Conservation (phyloP, 1,140 invertebrate species). For the Cryptotermes secundus region DNA sequence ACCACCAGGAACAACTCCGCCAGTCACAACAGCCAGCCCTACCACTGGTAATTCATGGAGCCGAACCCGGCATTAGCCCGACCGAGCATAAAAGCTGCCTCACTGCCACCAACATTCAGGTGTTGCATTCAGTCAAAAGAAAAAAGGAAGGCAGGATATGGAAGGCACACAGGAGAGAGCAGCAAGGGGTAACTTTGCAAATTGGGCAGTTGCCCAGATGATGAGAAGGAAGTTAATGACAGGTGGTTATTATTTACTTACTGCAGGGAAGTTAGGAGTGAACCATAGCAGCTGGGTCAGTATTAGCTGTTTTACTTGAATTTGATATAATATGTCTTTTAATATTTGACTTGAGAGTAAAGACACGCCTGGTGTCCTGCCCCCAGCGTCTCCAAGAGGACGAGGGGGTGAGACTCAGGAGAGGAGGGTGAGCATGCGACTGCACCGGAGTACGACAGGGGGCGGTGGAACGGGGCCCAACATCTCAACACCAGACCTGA, state of each 20-base stretch:
- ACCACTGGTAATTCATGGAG: slow-evolving; percentile 36
- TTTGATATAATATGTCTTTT: not conserved
- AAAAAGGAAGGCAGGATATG: not conserved
- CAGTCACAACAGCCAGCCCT: slow-evolving; percentile 36
- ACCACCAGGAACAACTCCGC: slow-evolving; percentile 32
- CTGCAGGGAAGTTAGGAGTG: not conserved
- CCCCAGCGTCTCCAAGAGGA: slow-evolving; percentile 32
- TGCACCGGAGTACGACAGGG: slow-evolving; percentile 43
- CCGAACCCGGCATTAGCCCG: slow-evolving; percentile 14
- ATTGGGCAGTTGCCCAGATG: not conserved
- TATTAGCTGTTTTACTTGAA: not conserved
- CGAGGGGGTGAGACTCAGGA: slow-evolving; percentile 48
- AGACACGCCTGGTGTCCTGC: slow-evolving; percentile 8
- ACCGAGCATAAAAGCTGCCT: slow-evolving; percentile 14
- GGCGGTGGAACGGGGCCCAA: slow-evolving; percentile 22
- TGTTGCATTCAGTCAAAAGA: not conserved
- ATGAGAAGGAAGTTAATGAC: not conserved
- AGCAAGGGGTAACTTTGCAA: slow-evolving; percentile 7
- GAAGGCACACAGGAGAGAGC: not conserved
- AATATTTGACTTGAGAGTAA: slow-evolving; percentile 17
- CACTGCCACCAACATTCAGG: slow-evolving; percentile 1
- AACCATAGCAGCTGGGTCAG: not conserved
- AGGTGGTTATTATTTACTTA: not conserved
- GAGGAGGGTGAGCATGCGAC: slow-evolving; percentile 51
- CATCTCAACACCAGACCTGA: slow-evolving; percentile 34